Evolutionary conservation across 2,888 invertebrate genomes (phyloP).

Genomic region (Pantelozetes paolii): DNA sequence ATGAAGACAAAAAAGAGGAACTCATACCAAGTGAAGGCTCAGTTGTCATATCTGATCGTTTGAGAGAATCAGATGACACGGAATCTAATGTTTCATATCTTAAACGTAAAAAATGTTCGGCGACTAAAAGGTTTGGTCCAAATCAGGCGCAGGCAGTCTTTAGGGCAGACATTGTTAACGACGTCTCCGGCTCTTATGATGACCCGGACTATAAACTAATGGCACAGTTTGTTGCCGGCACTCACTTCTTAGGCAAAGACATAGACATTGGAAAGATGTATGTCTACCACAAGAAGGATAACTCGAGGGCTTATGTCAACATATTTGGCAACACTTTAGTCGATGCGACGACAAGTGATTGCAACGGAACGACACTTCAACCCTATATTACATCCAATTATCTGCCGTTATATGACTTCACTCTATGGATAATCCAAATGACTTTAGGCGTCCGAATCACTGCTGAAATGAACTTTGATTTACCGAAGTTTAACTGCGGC

Average conservation of each 20-base stretch:
- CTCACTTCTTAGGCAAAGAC: conserved; percentile 46
- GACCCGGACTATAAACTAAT: conserved; percentile 46
- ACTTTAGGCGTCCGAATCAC: conserved; percentile 45
- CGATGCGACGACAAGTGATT: conserved; percentile 40
- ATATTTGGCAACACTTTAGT: conserved; percentile 35
- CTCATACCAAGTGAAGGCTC: neutral
- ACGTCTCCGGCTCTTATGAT: conserved; percentile 43
- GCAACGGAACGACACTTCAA: conserved; percentile 44
- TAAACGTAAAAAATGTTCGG: conserved; percentile 35
- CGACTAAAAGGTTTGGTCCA: conserved; percentile 40
- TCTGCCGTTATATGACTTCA: conserved; percentile 45
- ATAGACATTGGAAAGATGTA: conserved; percentile 46
- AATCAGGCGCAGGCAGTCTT: conserved; percentile 32
- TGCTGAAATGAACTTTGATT: conserved; percentile 42
- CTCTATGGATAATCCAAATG: conserved; percentile 44
- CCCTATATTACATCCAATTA: conserved; percentile 44
- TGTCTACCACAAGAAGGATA: conserved; percentile 43
- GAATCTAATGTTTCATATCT: conserved; percentile 12
- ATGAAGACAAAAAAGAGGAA: neutral
- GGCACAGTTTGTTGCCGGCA: conserved; percentile 44
- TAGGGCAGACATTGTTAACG: conserved; percentile 40
- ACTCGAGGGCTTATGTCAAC: conserved; percentile 45
- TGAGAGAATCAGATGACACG: conserved; percentile 6
- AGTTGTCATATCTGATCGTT: conserved; percentile 15
- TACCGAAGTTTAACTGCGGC: neutral